Conservation (phyloP, 2,888 invertebrate genomes). For the Microctonus hyperodae region DNA sequence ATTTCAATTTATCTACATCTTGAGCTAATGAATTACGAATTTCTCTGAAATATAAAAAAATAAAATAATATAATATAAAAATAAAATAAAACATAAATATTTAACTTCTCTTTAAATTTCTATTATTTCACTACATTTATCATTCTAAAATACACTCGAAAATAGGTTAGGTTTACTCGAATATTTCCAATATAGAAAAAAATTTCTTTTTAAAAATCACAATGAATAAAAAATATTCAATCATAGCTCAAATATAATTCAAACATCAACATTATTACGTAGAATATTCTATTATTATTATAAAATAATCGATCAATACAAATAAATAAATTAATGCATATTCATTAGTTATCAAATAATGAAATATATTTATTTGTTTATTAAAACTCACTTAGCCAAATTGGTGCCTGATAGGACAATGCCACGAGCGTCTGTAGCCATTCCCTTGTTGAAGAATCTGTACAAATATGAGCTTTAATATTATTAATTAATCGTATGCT, state of each 20-base stretch:
- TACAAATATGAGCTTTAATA: slow-evolving; percentile 4
- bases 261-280: too few species aligned
- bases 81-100: too few species aligned
- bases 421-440: slow-evolving; percentile 54
- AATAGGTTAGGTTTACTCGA: too few species aligned
- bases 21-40: slow-evolving; percentile 74
- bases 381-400: slow-evolving; percentile 71
- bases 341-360: neutral
- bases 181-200: too few species aligned
- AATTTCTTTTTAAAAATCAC: too few species aligned
- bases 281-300: neutral
- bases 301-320: neutral
- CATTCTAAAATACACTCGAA: too few species aligned
- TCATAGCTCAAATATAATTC: too few species aligned
- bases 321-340: neutral
- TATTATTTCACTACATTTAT: too few species aligned
- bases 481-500: slow-evolving; percentile 3
- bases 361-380: slow-evolving; percentile 7
- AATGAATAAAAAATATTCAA: too few species aligned
- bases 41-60: slow-evolving; percentile 68
- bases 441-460: slow-evolving; percentile 50
- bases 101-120: too few species aligned
- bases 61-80: too few species aligned
- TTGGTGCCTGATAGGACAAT: slow-evolving; percentile 71
- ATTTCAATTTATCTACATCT: slow-evolving; percentile 71